A percentile compares a stretch with the other conserved stretches of the same genome.
Evolutionary conservation across 2,797 vertebrate species (phyloP).

Genomic region (Spinus pinus): DNA sequence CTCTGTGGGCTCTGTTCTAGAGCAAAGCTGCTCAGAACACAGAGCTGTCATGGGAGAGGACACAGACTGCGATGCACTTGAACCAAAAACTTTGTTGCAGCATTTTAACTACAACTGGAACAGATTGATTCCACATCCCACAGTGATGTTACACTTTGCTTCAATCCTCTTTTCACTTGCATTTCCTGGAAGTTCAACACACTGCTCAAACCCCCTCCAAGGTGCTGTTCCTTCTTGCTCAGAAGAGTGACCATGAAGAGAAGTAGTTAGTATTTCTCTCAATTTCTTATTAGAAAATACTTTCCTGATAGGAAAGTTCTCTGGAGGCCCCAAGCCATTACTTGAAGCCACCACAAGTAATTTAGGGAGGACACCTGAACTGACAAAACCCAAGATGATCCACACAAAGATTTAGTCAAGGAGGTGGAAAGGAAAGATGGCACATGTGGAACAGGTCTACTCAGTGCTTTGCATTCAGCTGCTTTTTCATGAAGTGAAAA

Average conservation of each 20-base stretch:
- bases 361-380: neutral
- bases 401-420: neutral
- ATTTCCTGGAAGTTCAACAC: neutral
- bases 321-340: neutral
- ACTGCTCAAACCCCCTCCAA: neutral
- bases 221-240: neutral
- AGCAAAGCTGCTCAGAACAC: neutral
- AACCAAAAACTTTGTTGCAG: neutral
- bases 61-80: neutral
- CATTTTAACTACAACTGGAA: neutral
- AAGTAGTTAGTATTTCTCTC: neutral
- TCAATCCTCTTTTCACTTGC: neutral
- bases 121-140: neutral
- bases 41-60: neutral
- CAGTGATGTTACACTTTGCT: neutral
- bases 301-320: neutral
- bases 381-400: neutral
- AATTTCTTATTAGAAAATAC: neutral
- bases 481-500: neutral
- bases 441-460: neutral
- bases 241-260: neutral
- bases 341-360: neutral
- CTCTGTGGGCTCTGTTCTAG: neutral
- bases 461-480: neutral
- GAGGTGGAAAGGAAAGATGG: neutral